Conservation (phyloP, 2,888 invertebrate species). For the Apamea monoglypha region DNA sequence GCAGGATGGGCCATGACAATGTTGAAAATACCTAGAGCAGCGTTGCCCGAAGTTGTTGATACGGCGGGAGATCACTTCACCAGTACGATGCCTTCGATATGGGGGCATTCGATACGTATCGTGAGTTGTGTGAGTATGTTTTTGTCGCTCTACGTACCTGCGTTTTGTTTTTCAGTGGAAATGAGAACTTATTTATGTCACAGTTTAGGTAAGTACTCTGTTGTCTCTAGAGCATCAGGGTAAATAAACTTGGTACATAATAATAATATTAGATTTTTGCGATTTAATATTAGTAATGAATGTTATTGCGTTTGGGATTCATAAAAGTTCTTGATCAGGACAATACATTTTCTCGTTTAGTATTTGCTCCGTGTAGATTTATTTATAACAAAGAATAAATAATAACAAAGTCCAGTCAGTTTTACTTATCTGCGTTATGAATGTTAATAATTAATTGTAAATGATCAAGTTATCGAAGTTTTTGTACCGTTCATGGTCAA, state of each 20-base stretch:
- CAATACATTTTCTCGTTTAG: neutral
- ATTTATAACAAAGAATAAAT: neutral
- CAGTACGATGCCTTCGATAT: conserved; percentile 91
- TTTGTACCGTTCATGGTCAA: conserved; percentile 28
- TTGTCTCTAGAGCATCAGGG: neutral
- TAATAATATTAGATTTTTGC: neutral
- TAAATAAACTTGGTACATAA: neutral
- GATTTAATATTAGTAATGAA: neutral
- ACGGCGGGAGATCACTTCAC: conserved; percentile 94
- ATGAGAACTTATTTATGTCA: neutral
- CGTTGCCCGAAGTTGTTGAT: conserved; percentile 95
- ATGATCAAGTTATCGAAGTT: conserved; percentile 23
- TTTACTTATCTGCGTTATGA: conserved; percentile 17
- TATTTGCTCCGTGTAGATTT: neutral
- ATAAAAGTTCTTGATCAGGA: neutral
- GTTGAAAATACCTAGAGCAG: conserved; percentile 93
- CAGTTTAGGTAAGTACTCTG: neutral
- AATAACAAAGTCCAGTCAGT: conserved; percentile 9
- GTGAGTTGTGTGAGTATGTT: conserved; percentile 92
- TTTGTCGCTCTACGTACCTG: neutral
- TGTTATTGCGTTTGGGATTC: neutral
- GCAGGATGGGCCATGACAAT: conserved; percentile 93
- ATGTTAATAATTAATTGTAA: conserved; percentile 16
- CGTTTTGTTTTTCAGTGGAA: neutral
- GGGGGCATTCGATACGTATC: conserved; percentile 95